These are phyloP conservation scores for Diprion similis DNA, from an alignment of 1,140 invertebrate species.

Conservation along the genomic window DNA sequence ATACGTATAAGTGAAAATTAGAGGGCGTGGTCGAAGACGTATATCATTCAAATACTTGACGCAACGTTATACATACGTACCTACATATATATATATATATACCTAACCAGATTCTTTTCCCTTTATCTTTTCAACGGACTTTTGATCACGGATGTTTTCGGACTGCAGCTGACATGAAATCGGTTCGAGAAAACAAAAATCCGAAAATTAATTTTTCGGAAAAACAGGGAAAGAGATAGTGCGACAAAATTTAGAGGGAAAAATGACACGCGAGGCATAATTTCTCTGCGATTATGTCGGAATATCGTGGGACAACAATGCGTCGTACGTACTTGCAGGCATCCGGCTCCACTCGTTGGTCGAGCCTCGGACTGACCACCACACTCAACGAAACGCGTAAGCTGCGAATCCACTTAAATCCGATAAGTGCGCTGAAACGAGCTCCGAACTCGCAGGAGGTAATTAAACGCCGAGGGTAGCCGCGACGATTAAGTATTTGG, in stretches of 20 bases:
- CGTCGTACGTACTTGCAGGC: neutral
- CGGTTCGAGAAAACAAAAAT: no score
- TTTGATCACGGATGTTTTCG: no score
- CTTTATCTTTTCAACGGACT: no score
- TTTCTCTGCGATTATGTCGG: neutral
- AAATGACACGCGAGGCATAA: no score
- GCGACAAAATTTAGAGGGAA: no score
- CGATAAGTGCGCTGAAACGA: conserved; percentile 2
- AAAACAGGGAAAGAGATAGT: no score
- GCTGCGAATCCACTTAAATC: neutral
- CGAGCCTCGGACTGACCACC: no score
- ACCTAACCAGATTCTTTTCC: no score
- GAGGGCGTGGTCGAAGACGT: conserved; percentile 32
- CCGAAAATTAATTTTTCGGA: no score
- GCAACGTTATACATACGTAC: neutral
- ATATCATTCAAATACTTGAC: conserved; percentile 31
- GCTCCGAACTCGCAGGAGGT: neutral
- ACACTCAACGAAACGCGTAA: neutral
- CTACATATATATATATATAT: no score
- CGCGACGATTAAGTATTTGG: conserved; percentile 4
- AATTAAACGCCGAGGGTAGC: neutral
- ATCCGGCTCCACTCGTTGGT: neutral
- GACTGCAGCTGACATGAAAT: no score
- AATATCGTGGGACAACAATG: neutral
- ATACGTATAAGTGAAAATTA: conserved; percentile 38